Evolutionary conservation across 2,888 invertebrate species (phyloP), one percentile per base, ranked within the genome.

Genomic region (Pocota personata): DNA sequence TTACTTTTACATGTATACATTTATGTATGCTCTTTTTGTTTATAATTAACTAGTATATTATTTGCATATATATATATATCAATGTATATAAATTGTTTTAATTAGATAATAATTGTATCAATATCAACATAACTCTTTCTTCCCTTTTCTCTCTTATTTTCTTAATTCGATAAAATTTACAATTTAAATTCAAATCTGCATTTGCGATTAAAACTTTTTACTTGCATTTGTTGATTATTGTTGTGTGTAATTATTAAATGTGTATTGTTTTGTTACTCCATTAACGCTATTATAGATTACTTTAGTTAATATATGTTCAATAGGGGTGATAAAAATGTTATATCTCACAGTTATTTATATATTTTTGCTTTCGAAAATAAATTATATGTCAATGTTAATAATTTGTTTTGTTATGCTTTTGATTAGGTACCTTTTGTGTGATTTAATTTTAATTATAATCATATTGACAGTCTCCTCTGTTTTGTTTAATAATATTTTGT

Each of bases 391-490:
- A 71, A 71, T 82, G 58, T 37, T 75, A 55, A 66, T 71, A 75
- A 71, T 62, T 84, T 79, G 66, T 62, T 69, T 80, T 75, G 67
- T 79, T 69, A 75, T 84, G 52, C 12, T 73, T 67, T 82, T 77
- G 82, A 87, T 87, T 87, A 82, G 87, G 87, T 87, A 87, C 87
- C 62, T 67, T 87, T 87, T 87, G 77, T 78, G 77, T 82, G 57
- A 69, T 82, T 82, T 73, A 82, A 80, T 58, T 80, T 87, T 87
- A 82, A 78, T 82, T 82, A 78, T 82, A 82, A 87, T 87, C 87
- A 69, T 87, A 73, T 87, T 82, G 77, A 87, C 87, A 87, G 87
- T 87, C 87, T 87, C 87, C 87, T 82, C 87, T 87, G 87, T 82
- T 87, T 82, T 73, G 67, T 78, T 82, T 82, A 86, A 80, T 75